Evolutionary conservation across 2,113 vertebrate genomes (phyloP).

Genomic region (Tautogolabrus adspersus): DNA sequence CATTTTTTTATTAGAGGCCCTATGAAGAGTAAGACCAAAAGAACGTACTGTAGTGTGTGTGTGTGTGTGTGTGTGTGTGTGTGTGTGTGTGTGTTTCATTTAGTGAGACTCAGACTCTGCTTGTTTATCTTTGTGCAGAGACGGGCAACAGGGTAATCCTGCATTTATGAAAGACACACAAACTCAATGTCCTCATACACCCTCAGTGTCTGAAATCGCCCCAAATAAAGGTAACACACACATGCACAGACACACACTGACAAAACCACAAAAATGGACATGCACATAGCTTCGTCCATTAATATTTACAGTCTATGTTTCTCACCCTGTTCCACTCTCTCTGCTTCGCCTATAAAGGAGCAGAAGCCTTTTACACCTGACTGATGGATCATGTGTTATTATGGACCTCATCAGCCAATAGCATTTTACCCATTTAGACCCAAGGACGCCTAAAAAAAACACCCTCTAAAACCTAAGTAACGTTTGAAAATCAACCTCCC

Average conservation of each 20-base stretch:
- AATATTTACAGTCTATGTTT: too few species aligned
- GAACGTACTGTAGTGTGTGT: too few species aligned
- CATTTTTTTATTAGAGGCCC: neutral
- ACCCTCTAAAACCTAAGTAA: too few species aligned
- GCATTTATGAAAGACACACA: conserved; percentile 62
- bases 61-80: conserved; percentile 19
- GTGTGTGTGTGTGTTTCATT: conserved; percentile 41
- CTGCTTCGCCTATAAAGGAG: too few species aligned
- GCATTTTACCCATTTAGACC: too few species aligned
- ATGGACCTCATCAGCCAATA: too few species aligned
- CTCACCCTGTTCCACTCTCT: too few species aligned
- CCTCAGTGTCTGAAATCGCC: conserved; percentile 11
- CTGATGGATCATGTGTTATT: too few species aligned
- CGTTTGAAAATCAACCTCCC: too few species aligned
- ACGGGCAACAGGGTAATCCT: conserved; percentile 50
- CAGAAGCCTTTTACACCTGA: too few species aligned
- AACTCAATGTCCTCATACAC: conserved; percentile 32
- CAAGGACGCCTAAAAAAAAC: too few species aligned
- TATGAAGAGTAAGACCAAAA: neutral
- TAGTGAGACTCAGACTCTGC: conserved; percentile 40
- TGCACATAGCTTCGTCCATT: neutral
- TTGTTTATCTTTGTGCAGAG: conserved; percentile 53
- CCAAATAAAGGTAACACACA: conserved; percentile 3
- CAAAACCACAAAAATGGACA: neutral
- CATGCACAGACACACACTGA: neutral